Percentiles rank a stretch among this genome's conserved stretches.
Conservation (phyloP, 2,797 vertebrate species). For the Hylomyscus alleni region DNA sequence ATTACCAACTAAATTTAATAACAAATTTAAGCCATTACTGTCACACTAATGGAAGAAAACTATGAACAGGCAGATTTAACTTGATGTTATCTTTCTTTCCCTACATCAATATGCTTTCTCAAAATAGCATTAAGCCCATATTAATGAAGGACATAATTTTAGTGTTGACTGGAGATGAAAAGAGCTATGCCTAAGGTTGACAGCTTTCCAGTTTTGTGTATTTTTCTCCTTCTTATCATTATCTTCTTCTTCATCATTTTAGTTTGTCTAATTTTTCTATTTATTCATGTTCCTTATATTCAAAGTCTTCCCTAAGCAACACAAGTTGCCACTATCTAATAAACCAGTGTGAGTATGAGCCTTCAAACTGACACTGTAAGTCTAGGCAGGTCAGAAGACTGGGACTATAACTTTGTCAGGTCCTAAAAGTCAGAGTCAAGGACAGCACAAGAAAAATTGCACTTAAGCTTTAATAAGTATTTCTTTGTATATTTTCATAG, state of each 20-base stretch:
- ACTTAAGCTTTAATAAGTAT: not conserved
- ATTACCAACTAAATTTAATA: not conserved
- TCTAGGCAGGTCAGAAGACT: not conserved
- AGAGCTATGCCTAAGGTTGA: not conserved
- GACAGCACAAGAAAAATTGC: not conserved
- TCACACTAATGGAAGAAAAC: not conserved
- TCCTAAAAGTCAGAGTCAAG: not conserved
- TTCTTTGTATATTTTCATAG: not conserved
- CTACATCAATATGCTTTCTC: not conserved
- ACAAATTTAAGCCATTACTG: conserved; percentile 1
- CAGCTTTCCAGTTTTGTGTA: not conserved
- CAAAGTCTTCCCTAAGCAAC: not conserved
- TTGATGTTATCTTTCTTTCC: not conserved
- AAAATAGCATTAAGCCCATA: not conserved
- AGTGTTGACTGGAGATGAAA: not conserved
- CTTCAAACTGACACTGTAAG: not conserved
- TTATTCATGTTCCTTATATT: not conserved
- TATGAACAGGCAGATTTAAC: not conserved
- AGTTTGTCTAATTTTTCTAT: not conserved
- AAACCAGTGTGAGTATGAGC: not conserved
- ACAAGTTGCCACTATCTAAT: not conserved
- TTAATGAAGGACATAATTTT: not conserved
- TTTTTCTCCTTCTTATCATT: not conserved
- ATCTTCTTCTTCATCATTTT: not conserved
- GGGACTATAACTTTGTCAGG: not conserved